phyloP scores from a whole-genome alignment of 2,797 vertebrate species.

The Gadopsis marmoratus region DNA sequence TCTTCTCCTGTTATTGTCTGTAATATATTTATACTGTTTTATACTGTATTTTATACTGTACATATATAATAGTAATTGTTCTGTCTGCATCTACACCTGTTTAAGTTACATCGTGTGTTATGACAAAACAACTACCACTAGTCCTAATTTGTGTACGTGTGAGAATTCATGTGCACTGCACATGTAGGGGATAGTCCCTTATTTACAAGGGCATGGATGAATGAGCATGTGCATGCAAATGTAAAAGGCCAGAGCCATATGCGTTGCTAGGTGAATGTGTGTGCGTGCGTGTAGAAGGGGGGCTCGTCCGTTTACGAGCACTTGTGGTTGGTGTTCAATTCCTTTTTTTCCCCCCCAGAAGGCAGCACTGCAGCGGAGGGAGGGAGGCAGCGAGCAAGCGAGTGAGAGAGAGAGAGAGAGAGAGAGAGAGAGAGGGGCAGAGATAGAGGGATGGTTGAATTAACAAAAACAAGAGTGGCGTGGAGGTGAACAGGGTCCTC shows the following conservation, averaged over 20 bases:
- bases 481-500: constrained; percentile 31
- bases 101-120: not conserved
- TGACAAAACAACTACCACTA: not conserved
- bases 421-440: constrained; percentile 23
- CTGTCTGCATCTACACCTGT: not conserved
- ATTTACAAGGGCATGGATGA: constrained; percentile 70
- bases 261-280: constrained; percentile 58
- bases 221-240: constrained; percentile 70
- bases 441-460: constrained; percentile 46
- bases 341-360: constrained; percentile 44
- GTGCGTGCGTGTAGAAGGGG: constrained; percentile 43
- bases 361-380: constrained; percentile 76
- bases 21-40: no score
- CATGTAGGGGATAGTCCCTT: constrained; percentile 45
- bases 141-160: constrained; percentile 24
- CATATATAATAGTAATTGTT: no score
- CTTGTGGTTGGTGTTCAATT: constrained; percentile 67
- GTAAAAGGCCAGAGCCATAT: constrained; percentile 54
- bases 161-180: constrained; percentile 41
- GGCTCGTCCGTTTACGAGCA: constrained; percentile 62
- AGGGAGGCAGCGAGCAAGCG: constrained; percentile 28
- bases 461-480: constrained; percentile 71
- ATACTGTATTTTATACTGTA: no score
- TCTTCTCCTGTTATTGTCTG: no score
- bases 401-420: constrained; percentile 18